These are phyloP conservation scores for Synergus itoensis DNA, from an alignment of 2,888 invertebrate genomes.

Conservation along the genomic window DNA sequence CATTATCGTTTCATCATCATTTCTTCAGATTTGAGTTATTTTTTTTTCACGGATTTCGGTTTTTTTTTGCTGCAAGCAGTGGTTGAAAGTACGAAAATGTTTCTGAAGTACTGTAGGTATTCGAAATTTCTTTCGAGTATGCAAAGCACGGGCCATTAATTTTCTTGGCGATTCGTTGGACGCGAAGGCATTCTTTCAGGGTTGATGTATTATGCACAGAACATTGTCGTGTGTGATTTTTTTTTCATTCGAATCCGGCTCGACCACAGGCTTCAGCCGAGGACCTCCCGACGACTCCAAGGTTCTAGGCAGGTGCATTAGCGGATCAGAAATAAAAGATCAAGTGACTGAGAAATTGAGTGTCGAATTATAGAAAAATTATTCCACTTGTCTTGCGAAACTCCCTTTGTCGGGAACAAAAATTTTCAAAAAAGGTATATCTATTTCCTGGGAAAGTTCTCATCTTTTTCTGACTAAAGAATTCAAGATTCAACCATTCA, in stretches of 20 bases:
- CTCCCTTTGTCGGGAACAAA: conserved; percentile 9
- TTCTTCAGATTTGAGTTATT: background rate
- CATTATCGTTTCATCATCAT: no score
- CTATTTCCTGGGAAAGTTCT: background rate
- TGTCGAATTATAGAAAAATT: conserved; percentile 40
- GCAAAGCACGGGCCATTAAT: conserved; percentile 64
- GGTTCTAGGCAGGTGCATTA: conserved; percentile 41
- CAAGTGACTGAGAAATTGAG: conserved; percentile 47
- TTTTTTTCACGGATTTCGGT: background rate
- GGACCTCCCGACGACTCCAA: conserved; percentile 36
- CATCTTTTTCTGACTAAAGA: background rate
- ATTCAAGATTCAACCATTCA: no score
- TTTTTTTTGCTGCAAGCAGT: background rate
- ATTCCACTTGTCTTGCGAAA: conserved; percentile 8
- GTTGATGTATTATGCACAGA: conserved; percentile 58
- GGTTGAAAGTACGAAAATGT: conserved; percentile 16
- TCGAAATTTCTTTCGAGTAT: conserved; percentile 60
- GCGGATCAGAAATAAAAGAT: conserved; percentile 41
- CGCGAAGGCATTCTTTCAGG: conserved; percentile 58
- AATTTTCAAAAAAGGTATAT: background rate
- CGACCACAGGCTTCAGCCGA: conserved; percentile 20
- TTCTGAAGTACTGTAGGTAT: conserved; percentile 51
- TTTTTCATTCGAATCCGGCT: conserved; percentile 45
- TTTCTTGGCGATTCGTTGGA: conserved; percentile 62
- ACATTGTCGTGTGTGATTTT: conserved; percentile 46